Conservation (phyloP, 2,113 vertebrate genomes). For the Scortum barcoo region DNA sequence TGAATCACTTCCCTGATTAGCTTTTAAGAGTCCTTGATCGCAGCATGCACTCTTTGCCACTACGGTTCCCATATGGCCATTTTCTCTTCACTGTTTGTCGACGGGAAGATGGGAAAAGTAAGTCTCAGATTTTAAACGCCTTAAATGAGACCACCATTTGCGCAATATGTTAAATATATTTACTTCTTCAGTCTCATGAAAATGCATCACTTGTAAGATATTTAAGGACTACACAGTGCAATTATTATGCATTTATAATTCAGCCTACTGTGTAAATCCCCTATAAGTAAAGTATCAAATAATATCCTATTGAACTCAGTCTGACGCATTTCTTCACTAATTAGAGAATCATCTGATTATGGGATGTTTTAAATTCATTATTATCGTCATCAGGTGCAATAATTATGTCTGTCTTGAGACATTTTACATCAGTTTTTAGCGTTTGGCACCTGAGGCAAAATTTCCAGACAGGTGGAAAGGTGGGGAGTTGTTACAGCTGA, state of each 20-base stretch:
- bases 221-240: not conserved
- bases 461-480: not conserved
- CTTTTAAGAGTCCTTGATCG: not conserved
- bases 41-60: not conserved
- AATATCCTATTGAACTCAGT: not conserved
- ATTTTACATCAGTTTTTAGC: conserved; percentile 5
- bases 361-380: not conserved
- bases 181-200: not conserved
- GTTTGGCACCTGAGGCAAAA: conserved; percentile 23
- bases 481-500: conserved; percentile 51
- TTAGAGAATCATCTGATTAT: not conserved
- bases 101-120: not conserved
- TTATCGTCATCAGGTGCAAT: not conserved
- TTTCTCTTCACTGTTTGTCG: not conserved
- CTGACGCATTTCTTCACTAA: not conserved
- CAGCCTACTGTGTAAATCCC: not conserved
- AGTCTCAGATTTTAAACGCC: not conserved
- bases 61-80: not conserved
- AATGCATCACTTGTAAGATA: not conserved
- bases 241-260: not conserved
- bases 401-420: not conserved
- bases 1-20: conserved; percentile 11
- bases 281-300: not conserved
- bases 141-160: not conserved
- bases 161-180: not conserved